Percentiles rank a stretch among this genome's conserved stretches.
Conservation (phyloP, 2,797 vertebrate genomes). For the Brachyrhaphis roseni region DNA sequence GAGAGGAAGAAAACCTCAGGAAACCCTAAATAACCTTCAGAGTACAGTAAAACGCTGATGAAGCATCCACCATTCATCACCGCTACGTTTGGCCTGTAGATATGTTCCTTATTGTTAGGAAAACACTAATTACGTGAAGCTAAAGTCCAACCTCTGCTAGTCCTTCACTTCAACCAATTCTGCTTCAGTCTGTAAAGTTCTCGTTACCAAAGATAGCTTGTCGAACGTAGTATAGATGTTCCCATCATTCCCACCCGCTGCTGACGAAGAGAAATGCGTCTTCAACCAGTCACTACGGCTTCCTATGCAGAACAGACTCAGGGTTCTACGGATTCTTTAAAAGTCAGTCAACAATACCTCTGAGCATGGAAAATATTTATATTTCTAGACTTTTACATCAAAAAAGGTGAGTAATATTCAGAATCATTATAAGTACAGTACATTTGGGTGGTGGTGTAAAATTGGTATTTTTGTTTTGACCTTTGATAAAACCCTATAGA, state of each 20-base stretch:
- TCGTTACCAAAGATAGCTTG: conserved; percentile 11
- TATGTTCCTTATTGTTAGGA: conserved; percentile 19
- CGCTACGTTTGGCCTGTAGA: background rate
- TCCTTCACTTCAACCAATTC: conserved; percentile 19
- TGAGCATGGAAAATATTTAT: background rate
- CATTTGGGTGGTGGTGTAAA: background rate
- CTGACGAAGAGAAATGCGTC: background rate
- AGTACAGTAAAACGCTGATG: conserved; percentile 37
- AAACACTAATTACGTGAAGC: conserved; percentile 34
- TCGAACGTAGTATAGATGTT: background rate
- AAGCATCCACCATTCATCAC: conserved; percentile 43
- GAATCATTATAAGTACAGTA: no score
- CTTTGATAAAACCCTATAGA: background rate
- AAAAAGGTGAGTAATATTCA: no score
- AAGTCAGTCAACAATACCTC: background rate
- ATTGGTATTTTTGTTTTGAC: background rate
- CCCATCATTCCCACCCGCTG: background rate
- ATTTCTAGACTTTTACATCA: background rate
- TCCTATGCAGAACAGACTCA: background rate
- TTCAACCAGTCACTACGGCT: background rate
- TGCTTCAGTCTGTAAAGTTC: conserved; percentile 24
- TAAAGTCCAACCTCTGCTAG: conserved; percentile 9
- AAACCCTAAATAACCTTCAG: conserved; percentile 43
- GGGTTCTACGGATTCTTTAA: background rate
- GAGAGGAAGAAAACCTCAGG: conserved; percentile 19